Base-by-base conservation (phyloP, 2,797 vertebrate genomes). In the Channallabes apus region DNA sequence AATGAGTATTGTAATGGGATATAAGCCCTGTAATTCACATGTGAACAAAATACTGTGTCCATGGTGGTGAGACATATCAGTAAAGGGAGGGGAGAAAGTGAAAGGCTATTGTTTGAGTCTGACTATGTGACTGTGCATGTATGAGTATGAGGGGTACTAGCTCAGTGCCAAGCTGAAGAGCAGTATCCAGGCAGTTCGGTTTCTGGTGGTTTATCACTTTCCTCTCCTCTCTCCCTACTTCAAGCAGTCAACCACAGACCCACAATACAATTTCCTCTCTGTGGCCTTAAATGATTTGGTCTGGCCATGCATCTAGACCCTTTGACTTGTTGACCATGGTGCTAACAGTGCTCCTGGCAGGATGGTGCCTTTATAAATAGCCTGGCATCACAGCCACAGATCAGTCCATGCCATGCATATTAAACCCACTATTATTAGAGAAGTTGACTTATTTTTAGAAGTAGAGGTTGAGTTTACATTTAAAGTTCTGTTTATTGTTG, bases 51-150 rank as follows among this genome's bases (percentile, higher is more conserved):
- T 11, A 72, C 11, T 24, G 41, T 72, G 4, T 72, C 22, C 15
- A 15, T 17, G 51, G 24, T 72, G 24, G 5, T 51, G 22, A 73
- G 71, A 6, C 11, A 51, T 7, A 51, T 11, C 7, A n/a, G 22
- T 24, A 3, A 46, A 72, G 11, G 18, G 14, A 6, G 51, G 41
- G 20, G 22, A 71, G 35, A 73, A 46, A 51, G 51, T 12, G 14
- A 73, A 51, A 73, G 24, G 41, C 71, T 46, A 72, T 73, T 73
- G 24, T 73, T 27, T 51, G 41, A 59, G 6, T 22, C 75, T 77
- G 54, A 20, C 18, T 58, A 6, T 9, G 32, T 22, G 58, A 62
- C 29, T 61, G 58, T 14, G 38, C 38, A 38, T 12, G 61, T 38
- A 4, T 3, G 1, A 12, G 14, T 54, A 38, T 9, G 22, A 35